Conservation (phyloP, 2,797 vertebrate genomes). For the Ptychobarbus kaznakovi region DNA sequence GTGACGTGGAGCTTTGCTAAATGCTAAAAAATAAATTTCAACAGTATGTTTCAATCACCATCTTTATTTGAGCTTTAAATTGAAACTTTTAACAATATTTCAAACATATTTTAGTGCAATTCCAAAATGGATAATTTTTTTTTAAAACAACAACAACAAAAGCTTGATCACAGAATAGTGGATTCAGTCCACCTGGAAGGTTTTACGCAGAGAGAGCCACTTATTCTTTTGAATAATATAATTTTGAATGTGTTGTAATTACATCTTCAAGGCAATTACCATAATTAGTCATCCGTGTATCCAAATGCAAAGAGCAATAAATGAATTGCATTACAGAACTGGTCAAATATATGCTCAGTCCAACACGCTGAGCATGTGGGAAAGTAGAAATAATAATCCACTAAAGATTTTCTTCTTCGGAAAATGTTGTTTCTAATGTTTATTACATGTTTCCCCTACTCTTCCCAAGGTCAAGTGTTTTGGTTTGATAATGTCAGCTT, state of each 20-base stretch:
- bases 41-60: not conserved
- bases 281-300: conserved; percentile 35
- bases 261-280: conserved; percentile 52
- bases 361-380: not conserved
- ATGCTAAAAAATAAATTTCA: not conserved
- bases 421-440: not conserved
- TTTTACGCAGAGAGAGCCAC: conserved; percentile 15
- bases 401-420: not conserved
- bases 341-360: not conserved
- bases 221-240: conserved; percentile 45
- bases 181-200: not conserved
- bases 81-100: not conserved
- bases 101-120: not conserved
- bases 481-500: not conserved
- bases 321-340: conserved; percentile 2
- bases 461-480: not conserved
- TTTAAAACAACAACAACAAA: not conserved
- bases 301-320: conserved; percentile 35
- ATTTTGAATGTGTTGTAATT: conserved; percentile 49
- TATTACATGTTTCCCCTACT: not conserved
- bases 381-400: not conserved
- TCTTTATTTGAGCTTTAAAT: not conserved
- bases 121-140: no score
- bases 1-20: not conserved
- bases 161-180: not conserved